Evolutionary conservation across 2,113 vertebrate genomes (phyloP), one percentile per base, ranked within the genome.

Genomic region (Pyxicephalus adspersus): DNA sequence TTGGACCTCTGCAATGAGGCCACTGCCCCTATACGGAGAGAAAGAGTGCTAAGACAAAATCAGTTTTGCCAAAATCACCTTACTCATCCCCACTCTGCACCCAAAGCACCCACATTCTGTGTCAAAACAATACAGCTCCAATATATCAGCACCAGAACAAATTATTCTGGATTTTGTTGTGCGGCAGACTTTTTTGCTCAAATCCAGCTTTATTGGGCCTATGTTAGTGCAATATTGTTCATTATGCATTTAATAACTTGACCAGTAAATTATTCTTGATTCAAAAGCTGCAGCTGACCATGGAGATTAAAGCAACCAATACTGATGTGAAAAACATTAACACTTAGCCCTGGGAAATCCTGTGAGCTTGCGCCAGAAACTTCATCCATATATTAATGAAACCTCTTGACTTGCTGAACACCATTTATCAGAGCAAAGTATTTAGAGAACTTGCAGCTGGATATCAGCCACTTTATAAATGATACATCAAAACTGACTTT

Each of bases 361-460:
- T 77, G 80, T 54, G 80, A 76, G 58, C 67, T 77, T 70, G 76
- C 87, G 83, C 85, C 86, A 86, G 88, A 82, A 87, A 72, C 84
- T 88, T 87, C 84, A 87, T 89, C 84, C 87, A 84, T 84, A 79
- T 85, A 87, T 85, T 87, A 89, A 85, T 88, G 83, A 86, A 87
- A 85, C 73, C 85, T 86, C 85, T 87, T 83, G 74, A 86, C 89
- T 90, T 85, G 83, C 83, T 84, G 87, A 92, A 82, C 78, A 82
- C 84, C 87, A 84, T 90, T 89, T 90, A 90, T 86, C 86, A 88
- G 83, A 86, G 63, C 83, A 88, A 85, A 85, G 83, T 81, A 86
- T 89, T 83, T 25, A 85, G 86, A 89, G 78, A 38, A 83, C 90
- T 88, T 87, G 85, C 74, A 90, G 88, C 83, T 89, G 86, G 87